Evolutionary conservation across 2,888 invertebrate genomes (phyloP).

Genomic region (Eilema depressum): DNA sequence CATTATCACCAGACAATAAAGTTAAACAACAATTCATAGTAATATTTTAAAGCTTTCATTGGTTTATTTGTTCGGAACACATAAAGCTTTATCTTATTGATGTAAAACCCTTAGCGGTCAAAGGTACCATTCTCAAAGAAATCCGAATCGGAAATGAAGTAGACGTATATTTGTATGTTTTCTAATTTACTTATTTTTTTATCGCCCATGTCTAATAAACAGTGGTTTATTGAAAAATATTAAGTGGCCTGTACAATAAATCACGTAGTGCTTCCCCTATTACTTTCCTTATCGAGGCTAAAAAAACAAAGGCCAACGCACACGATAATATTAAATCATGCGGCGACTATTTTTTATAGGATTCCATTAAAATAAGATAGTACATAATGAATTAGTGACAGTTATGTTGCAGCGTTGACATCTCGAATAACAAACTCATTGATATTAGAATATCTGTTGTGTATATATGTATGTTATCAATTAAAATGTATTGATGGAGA

Average conservation of each 20-base stretch:
- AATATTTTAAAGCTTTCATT: constrained; percentile 27
- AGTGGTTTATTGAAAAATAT: constrained; percentile 62
- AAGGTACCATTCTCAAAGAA: constrained; percentile 18
- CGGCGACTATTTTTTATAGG: constrained; percentile 60
- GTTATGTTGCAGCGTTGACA: constrained; percentile 41
- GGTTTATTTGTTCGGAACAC: constrained; percentile 27
- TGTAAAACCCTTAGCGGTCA: constrained; percentile 23
- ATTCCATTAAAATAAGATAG: constrained; percentile 70
- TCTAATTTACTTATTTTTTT: constrained; percentile 34
- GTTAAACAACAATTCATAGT: constrained; percentile 36
- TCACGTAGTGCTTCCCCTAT: constrained; percentile 67
- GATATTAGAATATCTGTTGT: constrained; percentile 44
- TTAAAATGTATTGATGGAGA: constrained; percentile 41
- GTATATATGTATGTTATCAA: constrained; percentile 46
- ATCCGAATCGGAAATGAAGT: constrained; percentile 18
- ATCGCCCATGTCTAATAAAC: constrained; percentile 48
- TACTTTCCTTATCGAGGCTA: constrained; percentile 76
- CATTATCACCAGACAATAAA: constrained; percentile 45
- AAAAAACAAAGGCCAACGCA: constrained; percentile 61
- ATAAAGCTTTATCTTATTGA: constrained; percentile 28
- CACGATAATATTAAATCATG: constrained; percentile 71
- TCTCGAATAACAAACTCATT: constrained; percentile 45
- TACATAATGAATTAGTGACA: constrained; percentile 65
- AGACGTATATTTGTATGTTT: constrained; percentile 41
- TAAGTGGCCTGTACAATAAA: constrained; percentile 64